Evolutionary conservation across 2,888 invertebrate species (phyloP), one percentile per base, ranked within the genome.

Genomic region (Leucophenga montana): DNA sequence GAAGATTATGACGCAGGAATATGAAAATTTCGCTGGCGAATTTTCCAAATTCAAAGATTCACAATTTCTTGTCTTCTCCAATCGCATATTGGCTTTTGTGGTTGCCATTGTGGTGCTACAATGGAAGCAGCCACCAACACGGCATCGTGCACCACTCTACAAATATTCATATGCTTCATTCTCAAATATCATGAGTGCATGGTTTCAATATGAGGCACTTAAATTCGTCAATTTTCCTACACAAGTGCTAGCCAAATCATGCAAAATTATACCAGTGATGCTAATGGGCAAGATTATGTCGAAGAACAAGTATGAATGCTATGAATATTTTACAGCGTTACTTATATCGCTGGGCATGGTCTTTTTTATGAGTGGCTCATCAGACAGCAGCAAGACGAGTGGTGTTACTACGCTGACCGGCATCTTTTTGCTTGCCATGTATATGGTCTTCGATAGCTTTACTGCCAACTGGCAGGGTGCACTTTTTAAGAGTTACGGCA

Each of bases 181-280:
- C 83, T 97, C 98, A 16, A 99, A 99, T 89, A 96, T 99, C 75
- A 92, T 99, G 92, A 98, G 98, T 87, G 97, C 98, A 62, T 99
- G 99, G 99, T 99, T 97, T 89, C 99, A 99, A 89, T 99, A 99
- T 88, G 99, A 99, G 90, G 99, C 99, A 22, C 91, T 99, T 59
- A 99, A 99, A 89, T 99, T 95, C 89, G 97, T 99, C 83, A 97
- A 95, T 85, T 99, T 99, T 88, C 99, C 99, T 1, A 97, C 98
- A 62, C 98, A 99, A 92, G 97, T 96, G 73, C 89, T 97, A 75
- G 97, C 97, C 0, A 99, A 99, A 90, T 97, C 99, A n/a, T 97
- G 97, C 77, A 99, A 99, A 90, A 95, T 97, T 77, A 96, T 98
- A 81, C 97, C 97, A 1, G 98, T 99, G 62, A 99, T 99, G 99